phyloP scores from a whole-genome alignment of 2,113 vertebrate genomes.

The Synchiropus splendidus region DNA sequence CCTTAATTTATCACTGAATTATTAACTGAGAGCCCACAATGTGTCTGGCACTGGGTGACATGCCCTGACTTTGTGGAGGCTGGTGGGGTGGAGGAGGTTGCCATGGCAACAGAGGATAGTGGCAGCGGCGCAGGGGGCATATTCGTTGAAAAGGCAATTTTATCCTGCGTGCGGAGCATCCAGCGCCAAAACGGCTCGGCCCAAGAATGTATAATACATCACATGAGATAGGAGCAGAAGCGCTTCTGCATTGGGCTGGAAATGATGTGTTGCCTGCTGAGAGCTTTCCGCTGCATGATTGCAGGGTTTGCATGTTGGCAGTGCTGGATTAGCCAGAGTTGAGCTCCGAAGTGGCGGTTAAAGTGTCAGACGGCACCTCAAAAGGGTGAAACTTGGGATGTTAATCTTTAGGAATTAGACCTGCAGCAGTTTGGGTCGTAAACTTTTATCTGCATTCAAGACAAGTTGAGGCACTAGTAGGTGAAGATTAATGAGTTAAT shows the following conservation, averaged over 20 bases:
- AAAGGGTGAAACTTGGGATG: too few relatives aligned
- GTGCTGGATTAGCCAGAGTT: constrained; percentile 28
- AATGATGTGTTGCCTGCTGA: background rate
- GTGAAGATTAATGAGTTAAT: too few relatives aligned
- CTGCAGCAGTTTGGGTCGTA: too few relatives aligned
- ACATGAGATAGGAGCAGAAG: constrained; percentile 15
- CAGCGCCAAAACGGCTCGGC: constrained; percentile 12
- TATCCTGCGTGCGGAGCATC: constrained; percentile 25
- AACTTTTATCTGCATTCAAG: too few relatives aligned
- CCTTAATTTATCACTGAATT: constrained; percentile 67
- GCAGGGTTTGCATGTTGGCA: constrained; percentile 19
- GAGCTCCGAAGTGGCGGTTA: constrained; percentile 12
- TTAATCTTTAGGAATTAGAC: too few relatives aligned
- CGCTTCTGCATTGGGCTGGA: constrained; percentile 8
- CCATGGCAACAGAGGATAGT: constrained; percentile 35
- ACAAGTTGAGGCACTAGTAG: too few relatives aligned
- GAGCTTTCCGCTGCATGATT: constrained; percentile 8
- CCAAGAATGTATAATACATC: constrained; percentile 32
- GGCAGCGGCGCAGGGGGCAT: constrained; percentile 2
- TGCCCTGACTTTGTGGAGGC: constrained; percentile 45
- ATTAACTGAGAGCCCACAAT: constrained; percentile 60
- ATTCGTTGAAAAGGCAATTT: constrained; percentile 48
- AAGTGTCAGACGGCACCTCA: constrained; percentile 1
- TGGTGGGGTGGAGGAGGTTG: constrained; percentile 22
- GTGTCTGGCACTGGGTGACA: constrained; percentile 55